These are phyloP conservation scores for Chloroceryle amazona DNA, from an alignment of 2,797 vertebrate genomes.

Conservation along the genomic window DNA sequence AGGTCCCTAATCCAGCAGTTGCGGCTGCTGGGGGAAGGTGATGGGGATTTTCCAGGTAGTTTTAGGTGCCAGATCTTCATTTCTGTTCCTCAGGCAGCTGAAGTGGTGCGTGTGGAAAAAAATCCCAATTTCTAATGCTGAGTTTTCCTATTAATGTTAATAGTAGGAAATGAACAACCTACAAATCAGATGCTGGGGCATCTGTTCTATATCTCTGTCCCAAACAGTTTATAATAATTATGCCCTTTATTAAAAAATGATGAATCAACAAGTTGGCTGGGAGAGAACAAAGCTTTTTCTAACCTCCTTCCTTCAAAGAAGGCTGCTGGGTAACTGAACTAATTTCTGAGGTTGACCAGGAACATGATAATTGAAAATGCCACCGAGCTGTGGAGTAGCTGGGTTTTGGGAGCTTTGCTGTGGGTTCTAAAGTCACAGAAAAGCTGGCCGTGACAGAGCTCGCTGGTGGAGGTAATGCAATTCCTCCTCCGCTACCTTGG, in stretches of 20 bases:
- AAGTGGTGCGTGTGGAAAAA: not conserved
- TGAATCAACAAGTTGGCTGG: slow-evolving; percentile 63
- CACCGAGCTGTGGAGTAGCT: not conserved
- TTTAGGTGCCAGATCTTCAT: not conserved
- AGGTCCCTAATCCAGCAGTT: not conserved
- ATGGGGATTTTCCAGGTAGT: not conserved
- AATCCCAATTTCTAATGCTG: slow-evolving; percentile 10
- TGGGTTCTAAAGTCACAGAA: not conserved
- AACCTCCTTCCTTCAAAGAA: not conserved
- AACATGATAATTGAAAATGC: not conserved
- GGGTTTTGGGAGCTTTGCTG: not conserved
- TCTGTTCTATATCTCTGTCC: slow-evolving; percentile 67
- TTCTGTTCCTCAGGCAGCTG: not conserved
- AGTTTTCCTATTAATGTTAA: not conserved
- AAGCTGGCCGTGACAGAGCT: not conserved
- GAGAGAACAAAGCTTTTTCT: slow-evolving; percentile 36
- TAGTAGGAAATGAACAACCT: slow-evolving; percentile 73
- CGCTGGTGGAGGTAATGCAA: slow-evolving; percentile 12
- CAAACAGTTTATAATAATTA: slow-evolving; percentile 78
- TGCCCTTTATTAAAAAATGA: slow-evolving; percentile 53
- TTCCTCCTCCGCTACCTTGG: slow-evolving; percentile 38
- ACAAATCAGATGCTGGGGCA: slow-evolving; percentile 75
- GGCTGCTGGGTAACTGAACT: not conserved
- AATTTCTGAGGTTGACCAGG: not conserved
- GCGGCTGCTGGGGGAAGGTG: not conserved